phyloP scores from a whole-genome alignment of 1,140 invertebrate species.

The Trinorchestia longiramus region DNA sequence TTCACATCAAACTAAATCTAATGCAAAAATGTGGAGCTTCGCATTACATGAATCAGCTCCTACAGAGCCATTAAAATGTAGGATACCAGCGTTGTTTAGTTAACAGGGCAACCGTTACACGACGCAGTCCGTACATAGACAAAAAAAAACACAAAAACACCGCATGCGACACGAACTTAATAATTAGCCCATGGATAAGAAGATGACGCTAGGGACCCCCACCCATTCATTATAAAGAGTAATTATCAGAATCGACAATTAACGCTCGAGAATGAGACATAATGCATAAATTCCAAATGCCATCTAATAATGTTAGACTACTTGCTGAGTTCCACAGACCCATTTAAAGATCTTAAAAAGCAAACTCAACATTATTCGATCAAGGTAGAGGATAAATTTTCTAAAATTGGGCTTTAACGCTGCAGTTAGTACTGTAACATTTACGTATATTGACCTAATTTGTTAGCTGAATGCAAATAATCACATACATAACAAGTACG shows the following conservation, averaged over 20 bases:
- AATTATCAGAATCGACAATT: conserved; percentile 1
- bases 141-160: background rate
- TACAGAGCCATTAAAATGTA: no score
- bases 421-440: background rate
- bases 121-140: background rate
- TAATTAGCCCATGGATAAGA: background rate
- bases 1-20: no score
- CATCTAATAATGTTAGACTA: background rate
- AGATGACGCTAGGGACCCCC: background rate
- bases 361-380: background rate
- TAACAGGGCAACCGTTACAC: background rate
- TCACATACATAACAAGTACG: background rate
- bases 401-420: background rate
- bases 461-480: background rate
- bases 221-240: conserved; percentile 7
- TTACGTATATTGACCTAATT: background rate
- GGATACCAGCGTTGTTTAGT: background rate
- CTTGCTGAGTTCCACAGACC: background rate
- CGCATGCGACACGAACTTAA: background rate
- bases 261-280: background rate
- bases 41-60: no score
- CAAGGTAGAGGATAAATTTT: background rate
- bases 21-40: no score
- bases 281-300: background rate
- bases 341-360: background rate